Evolutionary conservation across 2,888 invertebrate species (phyloP).

Genomic region (Apoda limacodes): DNA sequence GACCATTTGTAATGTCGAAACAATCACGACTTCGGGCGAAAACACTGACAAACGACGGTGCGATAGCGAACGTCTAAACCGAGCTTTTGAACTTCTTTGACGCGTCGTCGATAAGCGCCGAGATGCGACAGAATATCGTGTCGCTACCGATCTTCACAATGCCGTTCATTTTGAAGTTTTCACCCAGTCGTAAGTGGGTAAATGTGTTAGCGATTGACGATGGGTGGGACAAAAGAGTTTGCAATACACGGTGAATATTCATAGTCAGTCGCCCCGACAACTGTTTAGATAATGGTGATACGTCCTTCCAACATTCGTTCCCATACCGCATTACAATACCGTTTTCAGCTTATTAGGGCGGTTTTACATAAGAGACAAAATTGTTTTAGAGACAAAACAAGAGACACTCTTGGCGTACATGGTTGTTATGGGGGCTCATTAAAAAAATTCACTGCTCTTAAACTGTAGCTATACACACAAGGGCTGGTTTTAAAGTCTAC

Average conservation of each 20-base stretch:
- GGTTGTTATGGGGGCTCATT: no score
- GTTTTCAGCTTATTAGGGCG: no score
- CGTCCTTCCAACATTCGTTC: no score
- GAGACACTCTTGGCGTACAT: no score
- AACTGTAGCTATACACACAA: no score
- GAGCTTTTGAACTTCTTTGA: constrained; percentile 66
- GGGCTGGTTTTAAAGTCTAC: no score
- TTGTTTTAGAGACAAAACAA: no score
- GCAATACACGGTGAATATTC: constrained; percentile 28
- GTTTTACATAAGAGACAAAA: no score
- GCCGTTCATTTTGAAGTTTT: constrained; percentile 62
- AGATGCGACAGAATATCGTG: constrained; percentile 35
- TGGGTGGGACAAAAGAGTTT: constrained; percentile 39
- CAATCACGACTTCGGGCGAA: constrained; percentile 52
- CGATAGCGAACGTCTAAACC: constrained; percentile 56
- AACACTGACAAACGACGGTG: constrained; percentile 55
- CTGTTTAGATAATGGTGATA: constrained; percentile 50
- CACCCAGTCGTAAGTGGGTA: constrained; percentile 58
- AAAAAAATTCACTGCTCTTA: no score
- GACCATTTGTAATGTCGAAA: constrained; percentile 50
- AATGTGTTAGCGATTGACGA: constrained; percentile 63
- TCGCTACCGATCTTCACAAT: constrained; percentile 41
- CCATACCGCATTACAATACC: no score
- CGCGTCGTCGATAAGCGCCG: constrained; percentile 56
- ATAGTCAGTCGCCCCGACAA: constrained; percentile 35